Conservation (phyloP, 2,797 vertebrate genomes). For the Steatocranus sp. region DNA sequence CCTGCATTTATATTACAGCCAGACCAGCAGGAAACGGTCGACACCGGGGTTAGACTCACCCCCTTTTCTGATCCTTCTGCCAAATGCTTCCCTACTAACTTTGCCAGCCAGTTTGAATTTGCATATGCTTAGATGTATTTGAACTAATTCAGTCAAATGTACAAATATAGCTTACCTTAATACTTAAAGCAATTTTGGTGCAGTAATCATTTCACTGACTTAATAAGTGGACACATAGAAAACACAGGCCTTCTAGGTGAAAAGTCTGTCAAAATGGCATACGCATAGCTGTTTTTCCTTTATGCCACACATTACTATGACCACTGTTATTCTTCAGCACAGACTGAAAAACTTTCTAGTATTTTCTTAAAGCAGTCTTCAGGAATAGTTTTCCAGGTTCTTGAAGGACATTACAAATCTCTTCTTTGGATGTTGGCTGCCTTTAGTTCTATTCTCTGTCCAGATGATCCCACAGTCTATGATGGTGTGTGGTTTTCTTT, state of each 20-base stretch:
- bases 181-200: neutral
- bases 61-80: neutral
- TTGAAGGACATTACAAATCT: neutral
- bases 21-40: conserved; percentile 60
- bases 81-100: conserved; percentile 7
- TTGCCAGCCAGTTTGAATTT: neutral
- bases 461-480: neutral
- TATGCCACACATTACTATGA: neutral
- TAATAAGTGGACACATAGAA: neutral
- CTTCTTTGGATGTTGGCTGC: neutral
- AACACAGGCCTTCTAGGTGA: neutral
- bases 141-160: neutral
- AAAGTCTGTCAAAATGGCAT: neutral
- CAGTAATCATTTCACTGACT: neutral
- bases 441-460: neutral
- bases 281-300: neutral
- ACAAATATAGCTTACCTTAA: neutral
- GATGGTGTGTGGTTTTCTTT: neutral
- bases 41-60: conserved; percentile 57
- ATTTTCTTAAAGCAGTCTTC: neutral
- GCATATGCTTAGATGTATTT: neutral
- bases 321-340: neutral
- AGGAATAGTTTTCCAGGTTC: neutral
- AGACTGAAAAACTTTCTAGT: neutral
- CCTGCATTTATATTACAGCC: conserved; percentile 73